These are phyloP conservation scores for Pocillopora grandis DNA, from an alignment of 92 coral and sea anemone genomes.

Conservation along the genomic window DNA sequence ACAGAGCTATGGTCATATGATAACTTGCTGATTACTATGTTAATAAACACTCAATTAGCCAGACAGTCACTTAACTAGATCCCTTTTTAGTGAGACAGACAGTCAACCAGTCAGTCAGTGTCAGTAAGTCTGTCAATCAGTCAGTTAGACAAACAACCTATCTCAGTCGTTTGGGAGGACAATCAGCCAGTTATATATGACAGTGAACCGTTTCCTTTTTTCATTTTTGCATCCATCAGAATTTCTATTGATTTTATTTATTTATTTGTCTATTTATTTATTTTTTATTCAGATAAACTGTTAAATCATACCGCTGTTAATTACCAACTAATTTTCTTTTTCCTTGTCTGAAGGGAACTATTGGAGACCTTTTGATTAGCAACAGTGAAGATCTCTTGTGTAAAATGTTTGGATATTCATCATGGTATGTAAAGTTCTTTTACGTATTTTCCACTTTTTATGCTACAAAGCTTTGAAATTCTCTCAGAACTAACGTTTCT, in stretches of 20 bases:
- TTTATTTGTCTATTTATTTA: no score
- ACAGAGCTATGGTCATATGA: no score
- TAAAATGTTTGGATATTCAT: conserved; percentile 52
- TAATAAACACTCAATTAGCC: no score
- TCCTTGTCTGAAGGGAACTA: conserved; percentile 25
- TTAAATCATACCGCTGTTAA: no score
- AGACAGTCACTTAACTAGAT: not conserved
- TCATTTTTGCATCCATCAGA: no score
- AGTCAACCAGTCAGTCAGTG: not conserved
- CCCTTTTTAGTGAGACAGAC: not conserved
- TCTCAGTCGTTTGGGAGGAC: not conserved
- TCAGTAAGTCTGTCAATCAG: conserved; percentile 4
- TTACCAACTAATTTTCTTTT: not conserved
- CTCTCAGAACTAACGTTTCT: not conserved
- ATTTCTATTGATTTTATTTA: no score
- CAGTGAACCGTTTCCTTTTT: no score
- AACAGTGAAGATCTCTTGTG: conserved; percentile 42
- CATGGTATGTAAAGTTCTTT: conserved; percentile 34
- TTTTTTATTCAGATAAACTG: no score
- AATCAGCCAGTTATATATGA: not conserved
- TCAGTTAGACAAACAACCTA: not conserved
- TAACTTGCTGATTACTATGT: no score
- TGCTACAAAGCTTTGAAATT: not conserved
- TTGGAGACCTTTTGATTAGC: conserved; percentile 24
- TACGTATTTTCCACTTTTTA: not conserved